Conservation (phyloP, 2,113 vertebrate genomes). For the Pangasianodon hypophthalmus region DNA sequence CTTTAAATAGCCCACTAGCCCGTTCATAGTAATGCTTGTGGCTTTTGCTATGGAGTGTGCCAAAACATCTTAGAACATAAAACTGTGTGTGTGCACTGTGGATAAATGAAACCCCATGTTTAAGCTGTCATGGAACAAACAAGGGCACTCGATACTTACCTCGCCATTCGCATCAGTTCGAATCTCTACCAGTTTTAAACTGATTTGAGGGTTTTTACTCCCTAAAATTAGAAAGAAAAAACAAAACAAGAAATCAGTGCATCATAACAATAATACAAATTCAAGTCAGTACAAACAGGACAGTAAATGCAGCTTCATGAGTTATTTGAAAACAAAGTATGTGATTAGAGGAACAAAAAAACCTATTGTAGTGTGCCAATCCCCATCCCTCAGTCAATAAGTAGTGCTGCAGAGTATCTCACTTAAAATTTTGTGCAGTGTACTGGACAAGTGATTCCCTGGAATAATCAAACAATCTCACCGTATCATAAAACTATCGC, state of each 20-base stretch:
- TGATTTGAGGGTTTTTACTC: conserved; percentile 94
- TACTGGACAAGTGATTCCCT: neutral
- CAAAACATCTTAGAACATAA: neutral
- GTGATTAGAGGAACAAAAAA: neutral
- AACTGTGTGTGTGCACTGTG: neutral
- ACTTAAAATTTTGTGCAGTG: neutral
- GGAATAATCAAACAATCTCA: neutral
- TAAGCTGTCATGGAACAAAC: neutral
- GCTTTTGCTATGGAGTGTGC: neutral
- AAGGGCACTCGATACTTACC: conserved; percentile 69
- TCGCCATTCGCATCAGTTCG: conserved; percentile 85
- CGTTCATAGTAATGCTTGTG: neutral
- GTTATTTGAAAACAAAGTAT: neutral
- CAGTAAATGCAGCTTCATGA: neutral
- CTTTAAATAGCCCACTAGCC: neutral
- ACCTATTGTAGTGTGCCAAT: neutral
- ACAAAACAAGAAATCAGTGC: neutral
- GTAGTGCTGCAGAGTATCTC: neutral
- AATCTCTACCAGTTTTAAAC: conserved; percentile 89
- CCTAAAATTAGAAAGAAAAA: conserved; percentile 68
- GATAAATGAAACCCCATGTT: neutral
- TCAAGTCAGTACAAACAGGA: neutral
- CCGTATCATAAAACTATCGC: neutral
- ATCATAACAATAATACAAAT: neutral
- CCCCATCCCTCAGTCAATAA: neutral